Evolutionary conservation across 2,888 invertebrate species (phyloP).

Genomic region (Cyclophora punctaria): DNA sequence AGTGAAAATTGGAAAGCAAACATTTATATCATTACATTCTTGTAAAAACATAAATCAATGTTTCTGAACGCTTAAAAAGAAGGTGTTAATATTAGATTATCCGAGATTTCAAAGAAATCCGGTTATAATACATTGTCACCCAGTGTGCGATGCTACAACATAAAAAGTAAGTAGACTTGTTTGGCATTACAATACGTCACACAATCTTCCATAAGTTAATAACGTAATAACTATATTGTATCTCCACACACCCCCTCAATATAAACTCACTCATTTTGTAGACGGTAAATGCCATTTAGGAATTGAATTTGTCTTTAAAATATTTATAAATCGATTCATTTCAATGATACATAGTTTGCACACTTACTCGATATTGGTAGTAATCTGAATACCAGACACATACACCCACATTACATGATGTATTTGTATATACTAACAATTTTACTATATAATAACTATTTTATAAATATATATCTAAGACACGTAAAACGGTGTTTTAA

Average conservation of each 20-base stretch:
- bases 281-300: conserved; percentile 74
- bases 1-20: too few species aligned
- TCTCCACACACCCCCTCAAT: conserved; percentile 58
- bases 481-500: conserved; percentile 60
- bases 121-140: conserved; percentile 31
- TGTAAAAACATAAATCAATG: too few species aligned
- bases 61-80: too few species aligned
- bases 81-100: too few species aligned
- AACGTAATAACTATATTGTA: conserved; percentile 47
- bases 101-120: conserved; percentile 33
- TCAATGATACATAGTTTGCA: conserved; percentile 19
- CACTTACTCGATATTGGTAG: conserved; percentile 48
- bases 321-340: conserved; percentile 6
- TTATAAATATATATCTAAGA: conserved; percentile 54
- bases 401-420: conserved; percentile 33
- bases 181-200: conserved; percentile 47
- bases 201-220: conserved; percentile 48
- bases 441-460: conserved; percentile 36
- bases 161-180: conserved; percentile 38
- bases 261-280: conserved; percentile 63
- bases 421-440: conserved; percentile 25
- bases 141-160: conserved; percentile 40
- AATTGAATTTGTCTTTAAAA: conserved; percentile 52
- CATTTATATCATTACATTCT: too few species aligned
- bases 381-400: conserved; percentile 39